Evolutionary conservation across 2,888 invertebrate genomes (phyloP), one percentile per base, ranked within the genome.

Genomic region (Dicycla oo): DNA sequence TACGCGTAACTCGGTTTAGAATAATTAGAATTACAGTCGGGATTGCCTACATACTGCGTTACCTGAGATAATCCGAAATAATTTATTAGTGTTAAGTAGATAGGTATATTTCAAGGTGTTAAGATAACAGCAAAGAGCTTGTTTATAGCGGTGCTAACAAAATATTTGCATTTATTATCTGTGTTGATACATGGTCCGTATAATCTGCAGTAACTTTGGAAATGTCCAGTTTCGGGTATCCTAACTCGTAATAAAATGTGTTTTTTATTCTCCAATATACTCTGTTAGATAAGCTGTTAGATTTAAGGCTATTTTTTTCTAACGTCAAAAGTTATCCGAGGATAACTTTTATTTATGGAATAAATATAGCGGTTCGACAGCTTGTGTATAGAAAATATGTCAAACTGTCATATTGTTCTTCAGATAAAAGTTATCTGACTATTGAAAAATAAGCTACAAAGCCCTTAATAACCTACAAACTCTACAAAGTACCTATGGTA

Each of bases 151-250:
- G 26, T 30, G 23, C 26, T 69, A 23, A 54, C 45, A 54, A 76
- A 78, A 76, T 72, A 72, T 78, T 78, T 78, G 26, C 73, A 15
- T 40, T 38, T 72, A n/a, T 60, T 72, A 76, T 72, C 72, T 45
- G 1, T 47, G 54, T 65, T 61, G 58, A 49, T 30, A 78, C 61
- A 57, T 38, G 15, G 38, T 4, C 26, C 18, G 26, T 43, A n/a
- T n/a, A n/a, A n/a, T 18, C 18, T 38, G 6, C 2, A 56, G 60
- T 49, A 13, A 23, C 8, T 77, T 40, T 34, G 23, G 69, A 2
- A 51, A n/a, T 51, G 45, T 61, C 57, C 56, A 57, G 56, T 45
- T 69, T 54, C 23, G 18, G 40, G 15, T 45, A 45, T 34, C 56
- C 15, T n/a, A n/a, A n/a, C n/a, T n/a, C 18, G 23, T 18, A 38